These are phyloP conservation scores for Drosophila colorata DNA, from an alignment of 2,888 invertebrate genomes.

Conservation along the genomic window DNA sequence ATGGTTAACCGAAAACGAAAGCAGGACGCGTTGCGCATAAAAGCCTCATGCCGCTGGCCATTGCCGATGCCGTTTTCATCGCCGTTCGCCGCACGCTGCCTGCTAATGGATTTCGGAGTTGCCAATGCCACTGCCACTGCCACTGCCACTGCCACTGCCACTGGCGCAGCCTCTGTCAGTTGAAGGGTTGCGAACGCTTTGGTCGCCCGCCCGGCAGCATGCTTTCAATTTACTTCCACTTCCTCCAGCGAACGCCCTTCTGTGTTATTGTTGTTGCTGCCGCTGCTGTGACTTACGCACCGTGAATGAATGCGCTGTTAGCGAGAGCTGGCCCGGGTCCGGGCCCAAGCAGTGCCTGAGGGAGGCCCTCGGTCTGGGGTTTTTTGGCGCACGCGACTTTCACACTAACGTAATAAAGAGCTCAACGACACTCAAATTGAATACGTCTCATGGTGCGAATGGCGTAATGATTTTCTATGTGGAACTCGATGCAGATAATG, in stretches of 20 bases:
- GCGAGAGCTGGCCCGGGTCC: constrained; percentile 24
- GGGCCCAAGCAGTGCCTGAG: constrained; percentile 34
- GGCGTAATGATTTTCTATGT: constrained; percentile 82
- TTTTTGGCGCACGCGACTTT: constrained; percentile 79
- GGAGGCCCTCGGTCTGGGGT: constrained; percentile 30
- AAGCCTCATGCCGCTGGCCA: constrained; percentile 71
- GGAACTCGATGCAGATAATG: constrained; percentile 81
- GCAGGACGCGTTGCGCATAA: constrained; percentile 79
- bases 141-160: not conserved
- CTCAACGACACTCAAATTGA: constrained; percentile 84
- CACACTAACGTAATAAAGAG: constrained; percentile 85
- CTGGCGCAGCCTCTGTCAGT: constrained; percentile 37
- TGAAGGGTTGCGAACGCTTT: constrained; percentile 73
- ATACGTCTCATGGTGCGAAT: constrained; percentile 83
- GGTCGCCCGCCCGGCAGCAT: constrained; percentile 61
- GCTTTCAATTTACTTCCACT: constrained; percentile 79
- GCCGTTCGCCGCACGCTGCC: constrained; percentile 67
- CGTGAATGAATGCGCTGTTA: constrained; percentile 76
- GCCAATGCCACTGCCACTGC: constrained; percentile 38
- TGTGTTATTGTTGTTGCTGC: constrained; percentile 50
- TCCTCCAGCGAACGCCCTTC: constrained; percentile 53
- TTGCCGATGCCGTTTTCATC: constrained; percentile 19
- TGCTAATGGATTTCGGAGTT: constrained; percentile 77
- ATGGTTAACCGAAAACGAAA: constrained; percentile 83
- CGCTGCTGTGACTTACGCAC: constrained; percentile 78